Percentiles rank a stretch among this genome's conserved stretches.
phyloP scores from a whole-genome alignment of 1,140 invertebrate genomes.

The Acromyrmex echinatior region DNA sequence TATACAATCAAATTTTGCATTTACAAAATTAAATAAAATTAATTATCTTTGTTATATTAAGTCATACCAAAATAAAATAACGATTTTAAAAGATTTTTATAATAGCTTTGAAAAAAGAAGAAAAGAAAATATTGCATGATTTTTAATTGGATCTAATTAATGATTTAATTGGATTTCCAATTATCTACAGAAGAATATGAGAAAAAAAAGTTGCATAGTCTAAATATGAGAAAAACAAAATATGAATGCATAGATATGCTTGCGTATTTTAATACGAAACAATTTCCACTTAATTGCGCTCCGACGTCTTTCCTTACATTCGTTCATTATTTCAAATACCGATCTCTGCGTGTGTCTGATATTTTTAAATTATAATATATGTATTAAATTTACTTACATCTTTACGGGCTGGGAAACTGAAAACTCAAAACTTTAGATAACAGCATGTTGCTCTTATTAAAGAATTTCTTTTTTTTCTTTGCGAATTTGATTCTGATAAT shows the following conservation, averaged over 20 bases:
- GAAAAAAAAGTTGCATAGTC: constrained; percentile 69
- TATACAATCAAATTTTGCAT: not conserved
- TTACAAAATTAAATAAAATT: constrained; percentile 1
- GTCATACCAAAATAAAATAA: not conserved
- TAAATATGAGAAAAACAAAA: constrained; percentile 36
- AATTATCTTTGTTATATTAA: not conserved
- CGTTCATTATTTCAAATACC: constrained; percentile 33
- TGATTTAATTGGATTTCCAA: not conserved
- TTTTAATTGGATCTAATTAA: not conserved
- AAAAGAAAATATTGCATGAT: not conserved
- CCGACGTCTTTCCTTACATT: constrained; percentile 35
- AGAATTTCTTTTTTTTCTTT: constrained; percentile 11
- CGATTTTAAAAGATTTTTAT: not conserved
- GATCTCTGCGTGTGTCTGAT: constrained; percentile 22
- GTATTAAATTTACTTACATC: constrained; percentile 70
- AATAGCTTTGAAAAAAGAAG: not conserved
- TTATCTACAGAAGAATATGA: not conserved
- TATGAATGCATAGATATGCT: constrained; percentile 65
- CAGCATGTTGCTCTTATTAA: constrained; percentile 76
- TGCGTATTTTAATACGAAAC: constrained; percentile 60
- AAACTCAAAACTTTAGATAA: constrained; percentile 75
- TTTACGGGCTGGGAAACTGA: constrained; percentile 69
- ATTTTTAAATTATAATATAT: constrained; percentile 41
- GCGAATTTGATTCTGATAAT: not conserved
- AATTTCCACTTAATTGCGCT: constrained; percentile 44